Conservation (phyloP, 2,797 vertebrate species). For the Hipposideros larvatus region DNA sequence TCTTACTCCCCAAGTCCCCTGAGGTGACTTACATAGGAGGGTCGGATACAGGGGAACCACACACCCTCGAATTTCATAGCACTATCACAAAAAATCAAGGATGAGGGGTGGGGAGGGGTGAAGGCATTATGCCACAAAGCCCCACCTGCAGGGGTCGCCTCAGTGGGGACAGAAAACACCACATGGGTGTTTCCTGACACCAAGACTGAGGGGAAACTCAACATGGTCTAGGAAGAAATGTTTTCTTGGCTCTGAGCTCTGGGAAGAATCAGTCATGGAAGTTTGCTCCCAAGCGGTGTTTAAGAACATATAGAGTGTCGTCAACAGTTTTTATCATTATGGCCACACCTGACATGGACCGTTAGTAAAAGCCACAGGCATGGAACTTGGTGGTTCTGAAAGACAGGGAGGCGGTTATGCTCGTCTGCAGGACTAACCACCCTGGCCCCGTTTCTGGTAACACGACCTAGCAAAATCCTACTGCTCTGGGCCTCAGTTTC, state of each 20-base stretch:
- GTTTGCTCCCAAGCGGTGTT: neutral
- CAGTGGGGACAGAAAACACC: neutral
- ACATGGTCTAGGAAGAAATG: neutral
- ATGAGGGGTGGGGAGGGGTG: neutral
- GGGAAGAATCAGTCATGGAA: neutral
- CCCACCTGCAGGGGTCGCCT: neutral
- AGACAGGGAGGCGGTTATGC: neutral
- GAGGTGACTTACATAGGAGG: neutral
- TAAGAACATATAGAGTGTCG: neutral
- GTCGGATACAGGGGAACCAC: neutral
- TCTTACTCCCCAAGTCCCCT: neutral
- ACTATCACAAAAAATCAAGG: neutral
- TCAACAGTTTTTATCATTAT: no score
- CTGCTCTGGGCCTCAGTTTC: neutral
- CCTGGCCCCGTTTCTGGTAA: neutral
- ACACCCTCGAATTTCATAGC: neutral
- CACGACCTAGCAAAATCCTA: rapidly evolving
- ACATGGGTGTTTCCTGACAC: neutral
- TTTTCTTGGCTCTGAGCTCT: neutral
- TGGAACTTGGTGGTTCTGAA: neutral
- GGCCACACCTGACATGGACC: rapidly evolving
- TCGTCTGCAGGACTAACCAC: rapidly evolving
- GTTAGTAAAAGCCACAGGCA: neutral
- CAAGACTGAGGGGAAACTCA: neutral
- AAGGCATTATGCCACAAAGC: neutral